These are phyloP conservation scores for Lasioglossum marginatum DNA, from an alignment of 2,888 invertebrate genomes.

Conservation along the genomic window DNA sequence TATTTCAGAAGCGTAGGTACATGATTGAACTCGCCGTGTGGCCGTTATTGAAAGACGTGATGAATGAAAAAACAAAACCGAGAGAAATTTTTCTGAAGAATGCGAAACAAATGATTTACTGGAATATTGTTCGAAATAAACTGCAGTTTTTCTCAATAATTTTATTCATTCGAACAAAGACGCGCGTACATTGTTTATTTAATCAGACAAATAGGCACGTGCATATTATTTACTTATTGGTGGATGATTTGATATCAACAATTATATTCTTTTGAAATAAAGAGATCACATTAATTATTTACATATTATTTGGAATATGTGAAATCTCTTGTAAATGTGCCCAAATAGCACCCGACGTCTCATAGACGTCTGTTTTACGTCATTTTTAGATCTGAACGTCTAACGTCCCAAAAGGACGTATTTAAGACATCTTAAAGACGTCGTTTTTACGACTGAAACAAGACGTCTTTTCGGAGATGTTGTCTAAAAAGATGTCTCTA, in stretches of 20 bases:
- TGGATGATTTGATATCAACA: too few relatives aligned
- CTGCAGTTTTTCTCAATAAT: neutral
- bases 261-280: neutral
- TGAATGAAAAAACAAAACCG: neutral
- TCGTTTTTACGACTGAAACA: too few relatives aligned
- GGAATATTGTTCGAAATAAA: neutral
- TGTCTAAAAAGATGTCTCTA: too few relatives aligned
- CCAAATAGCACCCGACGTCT: too few relatives aligned
- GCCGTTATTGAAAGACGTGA: conserved; percentile 1
- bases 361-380: too few relatives aligned
- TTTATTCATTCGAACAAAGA: neutral
- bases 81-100: neutral
- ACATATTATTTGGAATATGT: neutral
- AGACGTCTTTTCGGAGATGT: too few relatives aligned
- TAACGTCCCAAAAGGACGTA: too few relatives aligned
- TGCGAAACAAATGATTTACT: neutral
- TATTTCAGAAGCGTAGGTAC: conserved; percentile 20
- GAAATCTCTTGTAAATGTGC: neutral
- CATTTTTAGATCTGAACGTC: too few relatives aligned
- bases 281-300: neutral
- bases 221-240: too few relatives aligned
- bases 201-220: neutral
- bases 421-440: too few relatives aligned
- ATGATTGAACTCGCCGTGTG: neutral
- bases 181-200: neutral